Conservation (phyloP, 1,140 invertebrate species). For the Whitmania pigra region DNA sequence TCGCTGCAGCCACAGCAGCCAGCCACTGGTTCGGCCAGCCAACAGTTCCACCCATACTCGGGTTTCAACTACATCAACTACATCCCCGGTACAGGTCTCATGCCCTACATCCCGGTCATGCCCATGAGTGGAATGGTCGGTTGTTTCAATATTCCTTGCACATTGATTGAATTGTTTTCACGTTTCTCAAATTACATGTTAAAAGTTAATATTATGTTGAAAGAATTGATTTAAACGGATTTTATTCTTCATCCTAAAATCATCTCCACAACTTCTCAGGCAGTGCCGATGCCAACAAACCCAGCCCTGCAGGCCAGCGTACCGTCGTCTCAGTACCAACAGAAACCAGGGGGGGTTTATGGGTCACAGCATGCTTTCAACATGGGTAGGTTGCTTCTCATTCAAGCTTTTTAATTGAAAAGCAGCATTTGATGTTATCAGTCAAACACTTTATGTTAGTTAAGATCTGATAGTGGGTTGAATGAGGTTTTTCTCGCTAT, state of each 20-base stretch:
- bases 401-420: too few relatives aligned
- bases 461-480: too few relatives aligned
- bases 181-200: too few relatives aligned
- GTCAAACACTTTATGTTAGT: too few relatives aligned
- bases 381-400: not conserved
- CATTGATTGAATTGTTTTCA: too few relatives aligned
- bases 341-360: not conserved
- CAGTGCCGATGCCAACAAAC: not conserved
- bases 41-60: slow-evolving; percentile 2
- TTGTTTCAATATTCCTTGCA: not conserved
- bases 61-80: slow-evolving; percentile 1
- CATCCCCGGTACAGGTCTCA: not conserved
- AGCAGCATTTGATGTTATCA: too few relatives aligned
- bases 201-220: too few relatives aligned
- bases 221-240: too few relatives aligned
- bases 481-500: too few relatives aligned
- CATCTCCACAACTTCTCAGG: not conserved
- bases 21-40: not conserved
- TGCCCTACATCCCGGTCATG: not conserved
- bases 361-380: not conserved
- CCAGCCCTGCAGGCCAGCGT: not conserved
- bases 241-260: not conserved
- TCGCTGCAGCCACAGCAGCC: not conserved
- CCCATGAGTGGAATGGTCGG: not conserved
- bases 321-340: slow-evolving; percentile 2